phyloP scores from a whole-genome alignment of 2,113 vertebrate genomes.

The Psittacula cyanocephala region DNA sequence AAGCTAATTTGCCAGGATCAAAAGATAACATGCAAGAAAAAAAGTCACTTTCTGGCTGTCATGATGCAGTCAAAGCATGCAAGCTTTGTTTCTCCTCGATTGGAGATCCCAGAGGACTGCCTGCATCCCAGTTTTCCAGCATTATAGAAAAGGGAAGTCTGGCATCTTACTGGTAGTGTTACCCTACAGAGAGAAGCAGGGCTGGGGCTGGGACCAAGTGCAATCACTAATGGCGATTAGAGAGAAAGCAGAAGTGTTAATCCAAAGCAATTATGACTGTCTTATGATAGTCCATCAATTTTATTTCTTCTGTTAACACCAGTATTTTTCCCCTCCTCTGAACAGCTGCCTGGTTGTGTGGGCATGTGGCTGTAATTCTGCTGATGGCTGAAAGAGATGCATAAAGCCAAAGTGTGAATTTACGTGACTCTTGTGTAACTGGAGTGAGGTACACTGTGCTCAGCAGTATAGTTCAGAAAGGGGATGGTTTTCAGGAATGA shows the following conservation, averaged over 20 bases:
- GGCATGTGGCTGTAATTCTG: background rate
- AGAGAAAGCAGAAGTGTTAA: constrained; percentile 6
- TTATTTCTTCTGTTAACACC: background rate
- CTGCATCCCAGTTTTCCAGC: background rate
- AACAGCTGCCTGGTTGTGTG: background rate
- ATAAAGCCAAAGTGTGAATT: background rate
- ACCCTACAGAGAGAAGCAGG: background rate
- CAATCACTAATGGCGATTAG: background rate
- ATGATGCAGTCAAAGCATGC: background rate
- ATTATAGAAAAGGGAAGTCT: background rate
- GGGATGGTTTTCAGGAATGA: background rate
- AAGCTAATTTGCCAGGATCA: background rate
- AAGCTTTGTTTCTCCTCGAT: background rate
- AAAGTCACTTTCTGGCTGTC: background rate
- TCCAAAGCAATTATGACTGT: background rate
- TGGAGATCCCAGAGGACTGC: background rate
- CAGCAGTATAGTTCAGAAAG: fast-evolving
- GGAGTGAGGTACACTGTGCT: background rate
- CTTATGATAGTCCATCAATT: constrained; percentile 8
- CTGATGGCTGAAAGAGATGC: background rate
- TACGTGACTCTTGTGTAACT: background rate
- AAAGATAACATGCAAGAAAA: background rate
- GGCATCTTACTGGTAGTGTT: background rate
- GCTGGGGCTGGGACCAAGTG: background rate
- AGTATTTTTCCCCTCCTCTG: background rate